These are phyloP conservation scores for Colinus virginianus DNA, from an alignment of 2,113 vertebrate genomes.

Conservation along the genomic window DNA sequence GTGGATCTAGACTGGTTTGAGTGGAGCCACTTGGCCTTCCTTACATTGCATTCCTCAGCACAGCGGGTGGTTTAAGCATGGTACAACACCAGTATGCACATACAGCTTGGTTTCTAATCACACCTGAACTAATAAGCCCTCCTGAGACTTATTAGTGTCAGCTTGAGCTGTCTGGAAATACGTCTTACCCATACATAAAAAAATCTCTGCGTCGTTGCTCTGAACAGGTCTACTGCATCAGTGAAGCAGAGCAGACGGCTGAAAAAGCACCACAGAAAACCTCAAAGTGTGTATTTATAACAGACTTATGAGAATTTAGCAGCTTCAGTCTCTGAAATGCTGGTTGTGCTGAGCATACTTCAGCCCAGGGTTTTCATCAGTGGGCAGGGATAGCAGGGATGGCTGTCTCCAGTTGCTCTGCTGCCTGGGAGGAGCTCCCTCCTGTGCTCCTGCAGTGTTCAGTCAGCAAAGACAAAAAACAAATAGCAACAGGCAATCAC, in stretches of 20 bases:
- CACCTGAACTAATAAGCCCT: constrained; percentile 65
- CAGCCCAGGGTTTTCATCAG: not conserved
- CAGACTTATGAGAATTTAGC: not conserved
- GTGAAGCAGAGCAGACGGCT: not conserved
- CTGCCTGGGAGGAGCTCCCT: not conserved
- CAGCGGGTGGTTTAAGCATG: not conserved
- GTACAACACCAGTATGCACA: not conserved
- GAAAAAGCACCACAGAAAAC: constrained; percentile 30
- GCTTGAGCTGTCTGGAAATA: constrained; percentile 37
- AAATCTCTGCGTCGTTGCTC: not conserved
- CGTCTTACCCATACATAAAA: not conserved
- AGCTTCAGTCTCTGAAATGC: not conserved
- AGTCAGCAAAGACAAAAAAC: not conserved
- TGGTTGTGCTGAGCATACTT: not conserved
- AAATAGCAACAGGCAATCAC: not conserved
- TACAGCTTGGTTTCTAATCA: constrained; percentile 58
- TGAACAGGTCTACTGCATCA: not conserved
- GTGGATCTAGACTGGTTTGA: not conserved
- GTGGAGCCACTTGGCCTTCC: not conserved
- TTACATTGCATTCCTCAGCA: not conserved
- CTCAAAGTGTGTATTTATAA: not conserved
- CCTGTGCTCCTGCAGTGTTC: not conserved
- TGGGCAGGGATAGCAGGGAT: not conserved
- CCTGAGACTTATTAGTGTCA: constrained; percentile 59
- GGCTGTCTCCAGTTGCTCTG: not conserved